Evolutionary conservation across 1,140 invertebrate genomes (phyloP).

Genomic region (Trichomalopsis sarcophagae): DNA sequence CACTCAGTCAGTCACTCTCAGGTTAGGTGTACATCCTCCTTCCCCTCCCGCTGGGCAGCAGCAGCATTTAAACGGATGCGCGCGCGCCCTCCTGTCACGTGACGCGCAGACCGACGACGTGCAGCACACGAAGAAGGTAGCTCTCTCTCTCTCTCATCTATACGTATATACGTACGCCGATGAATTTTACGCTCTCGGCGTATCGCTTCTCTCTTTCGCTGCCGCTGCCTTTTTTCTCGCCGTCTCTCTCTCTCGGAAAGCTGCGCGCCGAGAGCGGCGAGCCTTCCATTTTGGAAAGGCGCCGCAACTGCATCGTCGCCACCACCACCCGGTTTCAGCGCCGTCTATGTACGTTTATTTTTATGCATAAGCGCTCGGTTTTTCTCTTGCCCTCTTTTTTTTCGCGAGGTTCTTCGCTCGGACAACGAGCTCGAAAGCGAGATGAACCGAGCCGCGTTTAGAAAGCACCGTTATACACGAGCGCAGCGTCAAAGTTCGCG

Average conservation of each 20-base stretch:
- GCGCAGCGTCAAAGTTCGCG: conserved; percentile 10
- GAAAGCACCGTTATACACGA: not conserved
- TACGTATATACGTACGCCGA: not conserved
- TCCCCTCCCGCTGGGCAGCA: conserved; percentile 50
- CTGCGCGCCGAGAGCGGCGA: not conserved
- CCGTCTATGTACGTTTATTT: not conserved
- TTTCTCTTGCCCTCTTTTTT: too few species aligned
- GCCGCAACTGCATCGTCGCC: not conserved
- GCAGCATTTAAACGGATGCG: conserved; percentile 53
- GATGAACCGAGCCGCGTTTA: too few species aligned
- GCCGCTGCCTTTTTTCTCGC: not conserved
- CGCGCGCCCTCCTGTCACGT: conserved; percentile 55
- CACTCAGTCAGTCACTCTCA: conserved; percentile 40
- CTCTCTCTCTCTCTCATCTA: too few species aligned
- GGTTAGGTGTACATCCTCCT: conserved; percentile 46
- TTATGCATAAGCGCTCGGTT: not conserved
- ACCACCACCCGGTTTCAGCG: too few species aligned
- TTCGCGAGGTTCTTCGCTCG: too few species aligned
- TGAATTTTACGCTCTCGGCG: not conserved
- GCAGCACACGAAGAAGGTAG: conserved; percentile 1
- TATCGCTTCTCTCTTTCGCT: not conserved
- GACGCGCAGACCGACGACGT: conserved; percentile 37
- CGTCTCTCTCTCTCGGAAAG: not conserved
- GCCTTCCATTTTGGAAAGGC: conserved; percentile 3
- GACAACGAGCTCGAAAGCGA: too few species aligned